Base-by-base conservation (phyloP, 2,888 invertebrate genomes). In the Tenthredo distinguenda region DNA sequence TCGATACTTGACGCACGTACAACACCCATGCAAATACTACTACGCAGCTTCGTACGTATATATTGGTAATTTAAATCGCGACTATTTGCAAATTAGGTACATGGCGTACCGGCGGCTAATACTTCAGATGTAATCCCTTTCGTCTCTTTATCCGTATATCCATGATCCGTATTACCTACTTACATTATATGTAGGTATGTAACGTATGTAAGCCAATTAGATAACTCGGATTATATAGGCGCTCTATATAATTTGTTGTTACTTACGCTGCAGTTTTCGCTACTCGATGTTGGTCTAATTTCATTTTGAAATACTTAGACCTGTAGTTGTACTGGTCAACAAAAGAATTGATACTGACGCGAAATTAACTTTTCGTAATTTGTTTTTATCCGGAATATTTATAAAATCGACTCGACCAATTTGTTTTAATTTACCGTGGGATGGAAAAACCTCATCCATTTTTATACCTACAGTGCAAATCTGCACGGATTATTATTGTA, bases 91-190 rank as follows among this genome's bases (percentile, higher is more conserved):
- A 43, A 68, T 68, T 68, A 31, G 10, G 12, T 74, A 21, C n/a
- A 18, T n/a, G 12, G 21, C 10, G 15, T 71, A 37, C 9, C 18
- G 10, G 74, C 74, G 21, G 37, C 4, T 7, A 40, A 21, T 9
- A 26, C 9, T n/a, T 74, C 4, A 0, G 9, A 40, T 34, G 74
- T 21, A 50, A 77, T 50, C 50, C 47, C 7, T 77, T 50, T 77
- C 40, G 47, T 47, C 34, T 50, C 12, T 31, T 12, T 72, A 72
- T 72, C 72, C 72, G 72, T 72, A 72, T 72, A 72, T 72, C 72
- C 72, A 9, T 71, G 34, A 72, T 43, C 72, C 74, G 74, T 21
- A 21, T 43, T 74, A 71, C 47, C 74, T n/a, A 12, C 43, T 47
- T 76, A 21, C 40, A 47, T 47, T 5, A 26, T 21, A n/a, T 31